Evolutionary conservation across 2,888 invertebrate genomes (phyloP), one percentile per base, ranked within the genome.

Genomic region (Leptinotarsa rubiginosa): DNA sequence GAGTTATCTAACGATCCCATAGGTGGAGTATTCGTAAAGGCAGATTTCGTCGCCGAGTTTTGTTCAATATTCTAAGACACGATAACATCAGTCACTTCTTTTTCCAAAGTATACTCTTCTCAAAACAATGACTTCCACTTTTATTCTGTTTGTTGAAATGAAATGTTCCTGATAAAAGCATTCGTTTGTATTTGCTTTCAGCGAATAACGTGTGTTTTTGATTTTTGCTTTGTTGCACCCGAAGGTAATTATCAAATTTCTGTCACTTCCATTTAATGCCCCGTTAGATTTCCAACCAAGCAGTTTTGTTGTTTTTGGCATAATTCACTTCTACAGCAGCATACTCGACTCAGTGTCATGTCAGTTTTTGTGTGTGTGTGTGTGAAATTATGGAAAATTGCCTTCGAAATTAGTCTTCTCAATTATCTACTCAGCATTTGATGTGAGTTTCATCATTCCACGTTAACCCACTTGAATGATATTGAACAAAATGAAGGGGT

Each of bases 191-290:
- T 56, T 56, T 22, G 22, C 22, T 56, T 56, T 56, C 56, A 56
- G 4, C 13, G 12, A 3, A 13, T 13, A 22, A 22, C 15, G 22
- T 22, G 56, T 25, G 20, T 56, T 12, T 22, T 15, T 4, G 22
- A 56, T 56, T 22, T 56, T 56, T 56, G 56, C 56, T 56, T 13
- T 20, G 22, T 18, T 56, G 20, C 22, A 22, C 54, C 54, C 12
- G 20, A 15, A 20, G 56, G 22, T 56, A 56, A 41, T 41, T 41
- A 41, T 41, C 22, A 56, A 13, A 56, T 20, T 56, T 15, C 22
- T 56, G 56, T 56, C 56, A 56, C 13, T 56, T 56, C 56, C 56
- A 56, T 56, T 56, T 22, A 22, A 56, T 56, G 4, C 13, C 56
- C 3, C 2, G 12, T 56, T 56, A 4, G 12, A 56, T 56, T 22